These are phyloP conservation scores for Heptranchias perlo DNA, from an alignment of 2,113 vertebrate genomes.

Conservation along the genomic window DNA sequence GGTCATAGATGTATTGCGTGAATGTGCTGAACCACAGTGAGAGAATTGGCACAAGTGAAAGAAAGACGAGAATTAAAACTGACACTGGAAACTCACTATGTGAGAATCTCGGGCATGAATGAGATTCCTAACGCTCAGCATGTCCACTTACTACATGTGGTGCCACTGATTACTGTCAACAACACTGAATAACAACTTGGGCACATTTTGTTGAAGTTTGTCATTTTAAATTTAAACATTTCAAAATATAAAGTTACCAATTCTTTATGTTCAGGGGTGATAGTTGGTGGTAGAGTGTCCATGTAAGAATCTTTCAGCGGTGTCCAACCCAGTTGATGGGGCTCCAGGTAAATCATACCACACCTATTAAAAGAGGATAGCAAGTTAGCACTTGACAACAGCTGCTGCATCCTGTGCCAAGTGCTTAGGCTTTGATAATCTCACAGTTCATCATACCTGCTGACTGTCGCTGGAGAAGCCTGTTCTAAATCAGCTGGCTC, in stretches of 20 bases:
- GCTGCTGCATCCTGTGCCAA: not conserved
- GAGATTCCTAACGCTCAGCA: not conserved
- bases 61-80: not conserved
- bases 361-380: slow-evolving; percentile 60
- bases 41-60: not conserved
- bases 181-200: not conserved
- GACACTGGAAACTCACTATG: not conserved
- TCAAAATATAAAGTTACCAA: slow-evolving; percentile 58
- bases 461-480: slow-evolving; percentile 88
- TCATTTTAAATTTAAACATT: not conserved
- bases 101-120: not conserved
- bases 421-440: not conserved
- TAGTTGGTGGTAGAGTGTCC: slow-evolving; percentile 65
- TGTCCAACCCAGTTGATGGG: slow-evolving; percentile 79
- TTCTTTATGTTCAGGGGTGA: slow-evolving; percentile 62
- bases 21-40: not conserved
- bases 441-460: slow-evolving; percentile 62
- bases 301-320: slow-evolving; percentile 84
- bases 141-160: not conserved
- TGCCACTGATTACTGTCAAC: not conserved
- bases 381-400: not conserved
- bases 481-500: slow-evolving; percentile 83
- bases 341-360: slow-evolving; percentile 95
- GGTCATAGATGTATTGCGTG: not conserved
- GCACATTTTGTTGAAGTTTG: not conserved